Evolutionary conservation across 2,797 vertebrate species (phyloP).

Genomic region (Knipowitschia caucasica): DNA sequence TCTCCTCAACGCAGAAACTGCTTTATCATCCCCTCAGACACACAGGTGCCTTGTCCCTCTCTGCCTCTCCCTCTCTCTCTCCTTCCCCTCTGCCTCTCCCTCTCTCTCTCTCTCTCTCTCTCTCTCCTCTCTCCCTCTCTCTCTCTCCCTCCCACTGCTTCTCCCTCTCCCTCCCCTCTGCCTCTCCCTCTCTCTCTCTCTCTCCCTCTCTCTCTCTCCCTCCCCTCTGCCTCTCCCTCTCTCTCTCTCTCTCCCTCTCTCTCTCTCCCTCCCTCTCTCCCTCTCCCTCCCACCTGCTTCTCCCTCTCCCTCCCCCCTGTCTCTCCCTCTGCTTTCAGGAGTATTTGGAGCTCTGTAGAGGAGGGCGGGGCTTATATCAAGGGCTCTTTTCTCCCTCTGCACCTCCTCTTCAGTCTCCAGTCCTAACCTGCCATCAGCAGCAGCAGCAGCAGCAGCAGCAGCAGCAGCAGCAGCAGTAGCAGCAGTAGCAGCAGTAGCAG

Average conservation of each 20-base stretch:
- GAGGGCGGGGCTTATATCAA: too few species aligned
- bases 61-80: constrained; percentile 13
- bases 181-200: background rate
- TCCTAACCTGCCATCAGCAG: too few species aligned
- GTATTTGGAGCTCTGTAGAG: too few species aligned
- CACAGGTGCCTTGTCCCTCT: constrained; percentile 71
- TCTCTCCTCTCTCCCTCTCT: constrained; percentile 18
- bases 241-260: background rate
- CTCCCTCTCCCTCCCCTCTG: background rate
- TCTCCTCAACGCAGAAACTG: constrained; percentile 37
- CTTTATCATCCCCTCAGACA: constrained; percentile 61
- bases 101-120: background rate
- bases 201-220: background rate
- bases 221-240: background rate
- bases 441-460: too few species aligned
- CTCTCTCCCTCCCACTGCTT: background rate
- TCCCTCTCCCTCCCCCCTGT: background rate
- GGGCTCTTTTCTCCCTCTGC: constrained; percentile 11
- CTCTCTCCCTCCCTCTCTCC: background rate
- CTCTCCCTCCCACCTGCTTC: background rate
- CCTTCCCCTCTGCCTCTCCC: background rate
- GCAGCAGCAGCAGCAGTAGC: too few species aligned
- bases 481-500: too few species aligned
- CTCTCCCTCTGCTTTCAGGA: background rate
- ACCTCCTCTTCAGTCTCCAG: constrained; percentile 2